Percentiles rank a stretch among this genome's conserved stretches.
Conservation (phyloP, 2,797 vertebrate genomes). For the Odontamblyopus lacepedii region DNA sequence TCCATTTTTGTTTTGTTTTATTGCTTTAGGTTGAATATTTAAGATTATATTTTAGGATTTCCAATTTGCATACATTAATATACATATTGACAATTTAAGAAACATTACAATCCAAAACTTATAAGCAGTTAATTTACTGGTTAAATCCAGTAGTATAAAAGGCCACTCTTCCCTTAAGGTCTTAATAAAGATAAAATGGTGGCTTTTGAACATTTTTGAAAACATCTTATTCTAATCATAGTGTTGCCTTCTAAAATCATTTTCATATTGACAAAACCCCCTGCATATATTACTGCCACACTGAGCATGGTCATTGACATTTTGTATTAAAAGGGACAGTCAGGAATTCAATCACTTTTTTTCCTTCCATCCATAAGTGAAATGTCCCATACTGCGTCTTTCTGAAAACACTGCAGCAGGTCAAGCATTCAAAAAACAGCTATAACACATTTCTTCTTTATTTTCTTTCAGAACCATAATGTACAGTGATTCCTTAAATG, state of each 20-base stretch:
- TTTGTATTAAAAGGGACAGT: background rate
- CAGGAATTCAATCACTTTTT: background rate
- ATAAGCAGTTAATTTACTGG: no score
- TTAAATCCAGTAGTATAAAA: no score
- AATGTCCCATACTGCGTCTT: background rate
- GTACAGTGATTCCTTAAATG: conserved; percentile 47
- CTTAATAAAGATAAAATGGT: conserved; percentile 28
- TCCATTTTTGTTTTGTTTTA: background rate
- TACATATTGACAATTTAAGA: background rate
- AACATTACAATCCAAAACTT: background rate
- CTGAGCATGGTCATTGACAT: background rate
- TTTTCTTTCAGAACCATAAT: conserved; percentile 51
- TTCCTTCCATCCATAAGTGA: background rate
- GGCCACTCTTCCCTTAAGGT: background rate
- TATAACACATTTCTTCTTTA: conserved; percentile 41
- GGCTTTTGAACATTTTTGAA: conserved; percentile 14
- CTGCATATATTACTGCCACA: no score
- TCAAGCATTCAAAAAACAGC: conserved; percentile 10
- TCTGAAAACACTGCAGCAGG: conserved; percentile 3
- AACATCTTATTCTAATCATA: background rate
- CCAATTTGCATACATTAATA: background rate
- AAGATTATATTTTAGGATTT: background rate
- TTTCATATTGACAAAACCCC: background rate
- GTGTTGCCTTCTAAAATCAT: background rate
- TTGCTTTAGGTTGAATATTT: no score